A percentile compares a stretch with the other conserved stretches of the same genome.
phyloP scores from a whole-genome alignment of 2,797 vertebrate species.

The Cetoscarus ocellatus region DNA sequence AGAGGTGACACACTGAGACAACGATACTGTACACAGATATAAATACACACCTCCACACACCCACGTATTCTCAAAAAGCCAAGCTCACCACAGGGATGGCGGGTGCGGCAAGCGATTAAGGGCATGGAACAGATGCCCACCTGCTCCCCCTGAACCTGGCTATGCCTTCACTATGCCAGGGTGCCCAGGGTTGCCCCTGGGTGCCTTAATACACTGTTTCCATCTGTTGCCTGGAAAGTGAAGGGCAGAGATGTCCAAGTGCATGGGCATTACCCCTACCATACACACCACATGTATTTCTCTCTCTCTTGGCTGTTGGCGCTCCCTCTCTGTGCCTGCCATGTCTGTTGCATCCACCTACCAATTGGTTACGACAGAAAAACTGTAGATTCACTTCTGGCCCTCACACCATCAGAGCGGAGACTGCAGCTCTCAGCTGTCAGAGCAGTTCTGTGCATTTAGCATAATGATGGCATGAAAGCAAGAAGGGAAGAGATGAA shows the following conservation, averaged over 20 bases:
- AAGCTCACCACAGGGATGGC: conserved; percentile 79
- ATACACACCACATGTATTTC: conserved; percentile 7
- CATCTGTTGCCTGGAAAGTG: conserved; percentile 88
- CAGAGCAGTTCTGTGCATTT: conserved; percentile 70
- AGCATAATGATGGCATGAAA: conserved; percentile 70
- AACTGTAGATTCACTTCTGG: conserved; percentile 61
- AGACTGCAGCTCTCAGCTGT: conserved; percentile 65
- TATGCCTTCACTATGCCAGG: conserved; percentile 77
- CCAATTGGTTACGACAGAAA: conserved; percentile 49
- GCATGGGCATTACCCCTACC: conserved; percentile 54
- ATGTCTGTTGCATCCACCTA: conserved; percentile 48
- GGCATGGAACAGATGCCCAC: conserved; percentile 88
- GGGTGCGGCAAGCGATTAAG: conserved; percentile 83
- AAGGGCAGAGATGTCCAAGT: conserved; percentile 83
- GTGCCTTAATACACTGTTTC: conserved; percentile 86
- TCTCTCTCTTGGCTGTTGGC: conserved; percentile 35
- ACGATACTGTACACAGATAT: conserved; percentile 56
- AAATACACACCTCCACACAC: conserved; percentile 59
- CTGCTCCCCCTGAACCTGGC: conserved; percentile 85
- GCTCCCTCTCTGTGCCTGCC: conserved; percentile 28
- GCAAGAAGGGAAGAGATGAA: conserved; percentile 62
- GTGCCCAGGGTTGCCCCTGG: conserved; percentile 83
- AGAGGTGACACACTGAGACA: conserved; percentile 55
- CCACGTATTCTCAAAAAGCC: conserved; percentile 66
- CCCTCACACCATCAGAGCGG: conserved; percentile 56